phyloP scores from a whole-genome alignment of 2,113 vertebrate species.

The Ctenomys sociabilis region DNA sequence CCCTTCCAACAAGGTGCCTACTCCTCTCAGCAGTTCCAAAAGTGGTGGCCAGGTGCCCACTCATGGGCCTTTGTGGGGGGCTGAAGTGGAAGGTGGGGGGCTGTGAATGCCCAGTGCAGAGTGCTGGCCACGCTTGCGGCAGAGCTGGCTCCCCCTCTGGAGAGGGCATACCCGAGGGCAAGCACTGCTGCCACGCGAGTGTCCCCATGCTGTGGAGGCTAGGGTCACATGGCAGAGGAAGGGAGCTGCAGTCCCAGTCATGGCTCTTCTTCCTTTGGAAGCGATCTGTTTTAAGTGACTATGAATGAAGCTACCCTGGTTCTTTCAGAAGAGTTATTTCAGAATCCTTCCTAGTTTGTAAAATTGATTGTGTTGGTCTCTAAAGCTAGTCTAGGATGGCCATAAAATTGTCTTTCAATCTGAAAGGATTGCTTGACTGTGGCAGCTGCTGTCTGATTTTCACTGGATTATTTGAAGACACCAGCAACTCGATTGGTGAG shows the following conservation, averaged over 20 bases:
- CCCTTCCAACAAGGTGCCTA: not conserved
- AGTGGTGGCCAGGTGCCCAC: not conserved
- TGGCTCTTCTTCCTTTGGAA: conserved; percentile 23
- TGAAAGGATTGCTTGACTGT: not conserved
- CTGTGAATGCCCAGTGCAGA: not conserved
- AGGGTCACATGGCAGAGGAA: not conserved
- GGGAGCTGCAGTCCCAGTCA: not conserved
- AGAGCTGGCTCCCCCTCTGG: not conserved
- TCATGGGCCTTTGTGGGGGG: not conserved
- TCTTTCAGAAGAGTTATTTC: conserved; percentile 49
- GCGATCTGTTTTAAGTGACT: not conserved
- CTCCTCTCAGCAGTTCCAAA: not conserved
- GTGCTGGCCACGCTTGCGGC: not conserved
- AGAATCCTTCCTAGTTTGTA: conserved; percentile 24
- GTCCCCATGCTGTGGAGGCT: not conserved
- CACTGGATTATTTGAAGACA: not conserved
- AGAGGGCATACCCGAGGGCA: not conserved
- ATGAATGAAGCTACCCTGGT: not conserved
- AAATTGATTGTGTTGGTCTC: conserved; percentile 61
- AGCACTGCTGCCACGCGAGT: not conserved
- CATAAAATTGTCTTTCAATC: conserved; percentile 52
- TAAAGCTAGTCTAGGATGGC: conserved; percentile 35
- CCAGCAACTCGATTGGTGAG: not conserved
- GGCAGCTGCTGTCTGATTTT: conserved; percentile 11
- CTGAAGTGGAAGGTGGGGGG: not conserved